Evolutionary conservation across 2,888 invertebrate genomes (phyloP).

Genomic region (Saturnia japonica): DNA sequence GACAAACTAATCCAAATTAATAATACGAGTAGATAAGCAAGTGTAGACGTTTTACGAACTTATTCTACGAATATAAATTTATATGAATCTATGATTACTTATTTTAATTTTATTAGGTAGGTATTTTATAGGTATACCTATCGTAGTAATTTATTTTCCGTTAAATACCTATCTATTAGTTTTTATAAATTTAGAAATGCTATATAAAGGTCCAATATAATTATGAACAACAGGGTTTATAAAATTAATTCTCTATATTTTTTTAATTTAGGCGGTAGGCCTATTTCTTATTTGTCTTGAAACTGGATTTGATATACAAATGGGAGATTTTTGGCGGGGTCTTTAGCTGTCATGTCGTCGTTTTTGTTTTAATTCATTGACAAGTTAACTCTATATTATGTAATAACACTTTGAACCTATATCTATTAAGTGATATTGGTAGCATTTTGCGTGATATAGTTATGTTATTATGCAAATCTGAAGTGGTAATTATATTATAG

Average conservation of each 20-base stretch:
- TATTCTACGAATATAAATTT: not conserved
- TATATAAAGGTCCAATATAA: constrained; percentile 1
- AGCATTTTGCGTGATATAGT: too few relatives aligned
- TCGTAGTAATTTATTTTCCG: not conserved
- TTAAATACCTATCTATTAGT: not conserved
- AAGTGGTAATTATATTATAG: too few relatives aligned
- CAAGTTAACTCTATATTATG: too few relatives aligned
- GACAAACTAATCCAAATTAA: not conserved
- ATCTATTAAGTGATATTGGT: too few relatives aligned
- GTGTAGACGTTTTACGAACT: not conserved
- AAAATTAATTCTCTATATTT: not conserved
- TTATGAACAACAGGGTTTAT: too few relatives aligned
- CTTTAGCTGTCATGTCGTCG: too few relatives aligned
- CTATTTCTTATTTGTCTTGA: not conserved
- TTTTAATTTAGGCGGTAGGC: not conserved
- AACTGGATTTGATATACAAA: not conserved
- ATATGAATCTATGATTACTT: not conserved
- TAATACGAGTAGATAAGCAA: not conserved
- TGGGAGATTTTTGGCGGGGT: too few relatives aligned
- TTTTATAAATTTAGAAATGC: constrained; percentile 11
- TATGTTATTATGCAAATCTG: too few relatives aligned
- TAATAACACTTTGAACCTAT: too few relatives aligned
- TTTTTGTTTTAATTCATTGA: too few relatives aligned
- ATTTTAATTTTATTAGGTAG: too few relatives aligned
- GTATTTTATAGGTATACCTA: not conserved